These are phyloP conservation scores for Latheticus oryzae DNA, from an alignment of 2,888 invertebrate genomes.

Conservation along the genomic window DNA sequence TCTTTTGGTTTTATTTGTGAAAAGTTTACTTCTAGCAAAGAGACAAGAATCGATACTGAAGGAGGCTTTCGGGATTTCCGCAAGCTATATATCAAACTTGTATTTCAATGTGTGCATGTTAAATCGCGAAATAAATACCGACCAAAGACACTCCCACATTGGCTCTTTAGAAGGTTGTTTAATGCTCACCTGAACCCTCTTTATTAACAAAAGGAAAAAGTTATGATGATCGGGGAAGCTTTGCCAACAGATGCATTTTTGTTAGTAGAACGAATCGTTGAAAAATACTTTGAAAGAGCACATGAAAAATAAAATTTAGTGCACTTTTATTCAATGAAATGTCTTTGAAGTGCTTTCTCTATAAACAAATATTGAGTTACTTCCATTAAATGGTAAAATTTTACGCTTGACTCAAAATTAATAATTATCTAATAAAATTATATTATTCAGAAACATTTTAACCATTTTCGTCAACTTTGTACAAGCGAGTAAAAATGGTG, in stretches of 20 bases:
- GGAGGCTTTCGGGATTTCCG: slow-evolving; percentile 41
- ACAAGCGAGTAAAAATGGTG: slow-evolving; percentile 22
- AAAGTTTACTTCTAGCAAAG: slow-evolving; percentile 36
- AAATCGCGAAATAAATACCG: slow-evolving; percentile 44
- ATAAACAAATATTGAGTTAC: too few relatives aligned
- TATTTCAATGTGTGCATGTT: slow-evolving; percentile 50
- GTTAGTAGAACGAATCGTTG: too few relatives aligned
- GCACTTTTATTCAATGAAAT: too few relatives aligned
- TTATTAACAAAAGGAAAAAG: slow-evolving; percentile 8
- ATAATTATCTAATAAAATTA: too few relatives aligned
- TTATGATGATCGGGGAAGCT: slow-evolving; percentile 14
- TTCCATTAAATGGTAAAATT: too few relatives aligned
- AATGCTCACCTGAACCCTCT: slow-evolving; percentile 10
- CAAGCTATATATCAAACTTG: slow-evolving; percentile 49
- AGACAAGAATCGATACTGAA: slow-evolving; percentile 43
- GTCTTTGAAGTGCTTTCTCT: too few relatives aligned
- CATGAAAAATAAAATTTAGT: too few relatives aligned
- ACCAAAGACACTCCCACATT: slow-evolving; percentile 23
- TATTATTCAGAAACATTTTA: too few relatives aligned
- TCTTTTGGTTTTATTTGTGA: slow-evolving; percentile 42
- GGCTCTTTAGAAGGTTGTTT: too few relatives aligned
- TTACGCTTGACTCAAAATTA: too few relatives aligned
- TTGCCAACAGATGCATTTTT: slow-evolving; percentile 8
- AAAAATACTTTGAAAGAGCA: too few relatives aligned
- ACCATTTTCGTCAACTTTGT: too few relatives aligned